Evolutionary conservation across 2,888 invertebrate genomes (phyloP), one percentile per base, ranked within the genome.

Genomic region (Bibio marci): DNA sequence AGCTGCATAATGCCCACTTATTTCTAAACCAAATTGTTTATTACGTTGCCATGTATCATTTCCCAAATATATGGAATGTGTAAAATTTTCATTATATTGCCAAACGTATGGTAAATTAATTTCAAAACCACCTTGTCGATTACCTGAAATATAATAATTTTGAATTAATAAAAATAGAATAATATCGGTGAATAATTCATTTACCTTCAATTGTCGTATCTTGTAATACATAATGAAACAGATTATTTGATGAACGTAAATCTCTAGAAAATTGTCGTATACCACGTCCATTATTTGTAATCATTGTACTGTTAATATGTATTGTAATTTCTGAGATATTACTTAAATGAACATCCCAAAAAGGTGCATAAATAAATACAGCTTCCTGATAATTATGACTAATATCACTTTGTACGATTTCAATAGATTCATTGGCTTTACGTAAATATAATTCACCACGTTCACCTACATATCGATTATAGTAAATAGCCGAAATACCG

Each of bases 21-120:
- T 68, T 1, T 76, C 66, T 33, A 92, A 71, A 25, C 72, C 77
- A 57, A 95, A 95, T 43, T 85, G 75, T 19, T 75, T 67, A 59
- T 98, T 98, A 49, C 77, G 72, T 12, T 77, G 68, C 76, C 94
- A 90, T 0, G 82, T 81, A 47, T 86, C 86, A 54, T 92, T 88
- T 32, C 77, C 76, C 55, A 94, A 74, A 50, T 74, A 81, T 12
- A 95, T 71, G 0, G 86, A 82, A 63, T 95, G 95, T 0, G 90
- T 90, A 50, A 83, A 87, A 54, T 91, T 91, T 60, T 90, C 90
- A 54, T 90, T 86, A 53, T 90, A 91, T 50, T 88, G 80, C 88
- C 90, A 90, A 2, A 94, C 92, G 49, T 91, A 90, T 0, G 98
- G 98, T 28, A 98, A 62, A 11, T 78, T 73, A 4, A 97, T 70